Evolutionary conservation across 1,140 invertebrate genomes (phyloP).

Genomic region (Euura saliciscinereae): DNA sequence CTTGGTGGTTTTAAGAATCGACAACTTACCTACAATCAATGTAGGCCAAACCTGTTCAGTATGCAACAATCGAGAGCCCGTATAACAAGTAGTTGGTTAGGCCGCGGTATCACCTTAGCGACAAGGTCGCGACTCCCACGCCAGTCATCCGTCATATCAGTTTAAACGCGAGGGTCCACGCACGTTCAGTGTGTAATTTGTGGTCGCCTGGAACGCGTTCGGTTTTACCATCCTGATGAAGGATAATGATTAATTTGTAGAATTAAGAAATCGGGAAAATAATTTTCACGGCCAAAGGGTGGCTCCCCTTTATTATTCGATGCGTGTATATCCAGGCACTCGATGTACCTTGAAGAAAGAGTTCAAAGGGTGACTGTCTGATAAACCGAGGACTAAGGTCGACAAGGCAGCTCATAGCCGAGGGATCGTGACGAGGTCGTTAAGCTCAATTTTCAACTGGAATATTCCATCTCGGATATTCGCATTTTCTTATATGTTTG

Average conservation of each 20-base stretch:
- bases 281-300: no score
- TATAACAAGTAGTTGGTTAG: slow-evolving; percentile 11
- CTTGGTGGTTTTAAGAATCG: not conserved
- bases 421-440: not conserved
- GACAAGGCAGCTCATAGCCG: no score
- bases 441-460: not conserved
- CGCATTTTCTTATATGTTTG: no score
- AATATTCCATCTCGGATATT: not conserved
- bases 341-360: not conserved
- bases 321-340: no score
- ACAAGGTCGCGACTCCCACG: slow-evolving; percentile 9
- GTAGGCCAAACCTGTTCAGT: slow-evolving; percentile 9
- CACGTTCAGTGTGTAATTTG: not conserved
- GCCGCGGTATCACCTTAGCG: slow-evolving; percentile 10
- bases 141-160: slow-evolving; percentile 6
- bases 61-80: slow-evolving; percentile 10
- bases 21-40: not conserved
- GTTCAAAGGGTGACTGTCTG: not conserved
- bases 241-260: no score
- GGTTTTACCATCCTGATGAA: not conserved
- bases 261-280: no score
- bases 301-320: no score
- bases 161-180: not conserved
- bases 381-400: not conserved
- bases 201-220: not conserved